Evolutionary conservation across 2,888 invertebrate genomes (phyloP), one percentile per base, ranked within the genome.

Genomic region (Alentia gelatinosa): DNA sequence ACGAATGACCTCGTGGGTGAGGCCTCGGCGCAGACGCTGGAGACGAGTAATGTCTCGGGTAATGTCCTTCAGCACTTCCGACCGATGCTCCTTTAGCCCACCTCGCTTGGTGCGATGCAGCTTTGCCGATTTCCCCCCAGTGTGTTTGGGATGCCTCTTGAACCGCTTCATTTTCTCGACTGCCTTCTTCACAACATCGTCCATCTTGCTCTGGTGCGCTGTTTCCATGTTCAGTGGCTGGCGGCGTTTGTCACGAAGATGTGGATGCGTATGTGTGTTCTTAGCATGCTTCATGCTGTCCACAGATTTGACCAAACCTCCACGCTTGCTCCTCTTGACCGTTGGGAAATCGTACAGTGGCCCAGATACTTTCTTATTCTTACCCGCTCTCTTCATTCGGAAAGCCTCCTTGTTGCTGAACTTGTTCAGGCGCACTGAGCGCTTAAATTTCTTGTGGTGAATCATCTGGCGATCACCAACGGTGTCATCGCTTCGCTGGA

Each of bases 41-140:
- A 86, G 47, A 30, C 86, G 86, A 7, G 86, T 42, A 3, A 86
- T 86, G 47, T 86, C 86, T 30, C 86, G n/a, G 42, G n/a, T 86
- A 5, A 86, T 86, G 33, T 86, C 86, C 86, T 86, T 86, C 0
- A 86, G 86, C 15, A 86, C 50, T n/a, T 86, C 47, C 0, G 86
- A 86, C 1, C 86, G 26, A n/a, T 7, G 5, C 47, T 86, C 50
- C 26, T 12, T 84, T 4, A n/a, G 3, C 12, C 84, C 42, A 26
- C 26, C 86, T 12, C 86, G 42, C 47, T 86, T 86, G n/a, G 86
- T 30, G 1, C 86, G 42, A 30, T 86, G 86, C 30, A 42, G 47
- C 35, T 86, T 86, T 3, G 47, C 4, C 4, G n/a, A 23, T 19
- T 83, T 83, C 12, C 30, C 68, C 3, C n/a, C 26, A 30, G 12